Base-by-base conservation (phyloP, 37 sponge, comb jelly and placozoan species). In the Aphrocallistes beatrix region DNA sequence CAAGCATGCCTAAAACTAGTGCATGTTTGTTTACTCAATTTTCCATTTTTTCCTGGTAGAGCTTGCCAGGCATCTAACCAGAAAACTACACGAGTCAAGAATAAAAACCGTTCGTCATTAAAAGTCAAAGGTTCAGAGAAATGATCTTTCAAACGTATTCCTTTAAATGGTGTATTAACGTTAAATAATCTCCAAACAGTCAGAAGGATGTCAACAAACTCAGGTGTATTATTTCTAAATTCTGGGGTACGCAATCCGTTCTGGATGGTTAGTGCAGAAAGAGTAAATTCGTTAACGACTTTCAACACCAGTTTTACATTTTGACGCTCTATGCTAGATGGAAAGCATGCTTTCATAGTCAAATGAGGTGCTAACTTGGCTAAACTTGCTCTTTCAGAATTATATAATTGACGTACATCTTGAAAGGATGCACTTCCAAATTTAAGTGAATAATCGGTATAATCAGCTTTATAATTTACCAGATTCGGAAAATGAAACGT, bases 41-140 rank as follows among this genome's bases (percentile, higher is more conserved):
- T 60, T 32, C 75, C 75, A 8, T 6, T 6, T 60, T 60, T 60
- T 13, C 21, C 75, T 25, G 75, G 75, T 13, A 60, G n/a, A 6
- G 75, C 10, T 30, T 60, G 75, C 75, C 75, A 60, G 34, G 75
- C 75, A 60, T 60, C 75, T 60, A 60, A 28, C 75, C 75, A 60
- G 34, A 25, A 60, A 32, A 19, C 75, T 19, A 60, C n/a, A 60
- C 75, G 75, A 3, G 75, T 28, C n/a, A 60, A 13, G n/a, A 32
- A 60, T 19, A 60, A 25, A 60, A 60, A 60, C 6, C 75, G 75
- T 1, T 60, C 75, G n/a, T 60, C 75, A 28, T 13, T 21, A 32
- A 13, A 60, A 28, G n/a, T 60, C 75, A 60, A 60, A 60, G 75
- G 34, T 19, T 21, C 3, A 32, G 75, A 28, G 8, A 13, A 28